phyloP scores from a whole-genome alignment of 2,797 vertebrate genomes.

The Helostoma temminkii region DNA sequence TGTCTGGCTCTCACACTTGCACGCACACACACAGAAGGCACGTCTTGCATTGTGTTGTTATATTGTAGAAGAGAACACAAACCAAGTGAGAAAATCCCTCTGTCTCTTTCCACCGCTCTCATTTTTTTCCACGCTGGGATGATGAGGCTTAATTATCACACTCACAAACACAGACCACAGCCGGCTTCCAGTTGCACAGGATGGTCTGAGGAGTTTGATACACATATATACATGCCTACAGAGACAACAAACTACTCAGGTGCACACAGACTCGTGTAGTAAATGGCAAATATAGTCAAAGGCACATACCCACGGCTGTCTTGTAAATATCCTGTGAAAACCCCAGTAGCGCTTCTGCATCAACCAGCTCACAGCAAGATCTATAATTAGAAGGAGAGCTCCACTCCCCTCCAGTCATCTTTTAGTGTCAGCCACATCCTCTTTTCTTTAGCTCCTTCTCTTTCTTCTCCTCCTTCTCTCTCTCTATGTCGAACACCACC shows the following conservation, averaged over 20 bases:
- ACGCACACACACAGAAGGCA: slow-evolving; percentile 2
- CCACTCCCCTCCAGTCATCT: slow-evolving; percentile 79
- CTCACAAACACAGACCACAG: slow-evolving; percentile 6
- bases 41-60: slow-evolving; percentile 16
- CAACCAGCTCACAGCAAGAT: slow-evolving; percentile 77
- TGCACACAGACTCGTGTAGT: neutral
- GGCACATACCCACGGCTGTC: slow-evolving; percentile 64
- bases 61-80: neutral
- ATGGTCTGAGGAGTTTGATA: slow-evolving; percentile 8
- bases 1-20: slow-evolving; percentile 26
- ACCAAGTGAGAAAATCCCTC: neutral
- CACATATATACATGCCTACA: neutral
- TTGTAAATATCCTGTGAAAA: slow-evolving; percentile 75
- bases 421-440: slow-evolving; percentile 82
- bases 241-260: neutral
- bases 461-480: slow-evolving; percentile 61
- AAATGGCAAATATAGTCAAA: slow-evolving; percentile 42
- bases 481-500: slow-evolving; percentile 29
- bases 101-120: neutral
- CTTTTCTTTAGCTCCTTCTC: slow-evolving; percentile 76
- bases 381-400: slow-evolving; percentile 83
- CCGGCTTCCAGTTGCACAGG: neutral
- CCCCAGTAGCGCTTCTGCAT: slow-evolving; percentile 74
- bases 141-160: neutral
- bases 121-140: neutral